phyloP scores from a whole-genome alignment of 2,797 vertebrate genomes.

The Cossypha niveicapilla region DNA sequence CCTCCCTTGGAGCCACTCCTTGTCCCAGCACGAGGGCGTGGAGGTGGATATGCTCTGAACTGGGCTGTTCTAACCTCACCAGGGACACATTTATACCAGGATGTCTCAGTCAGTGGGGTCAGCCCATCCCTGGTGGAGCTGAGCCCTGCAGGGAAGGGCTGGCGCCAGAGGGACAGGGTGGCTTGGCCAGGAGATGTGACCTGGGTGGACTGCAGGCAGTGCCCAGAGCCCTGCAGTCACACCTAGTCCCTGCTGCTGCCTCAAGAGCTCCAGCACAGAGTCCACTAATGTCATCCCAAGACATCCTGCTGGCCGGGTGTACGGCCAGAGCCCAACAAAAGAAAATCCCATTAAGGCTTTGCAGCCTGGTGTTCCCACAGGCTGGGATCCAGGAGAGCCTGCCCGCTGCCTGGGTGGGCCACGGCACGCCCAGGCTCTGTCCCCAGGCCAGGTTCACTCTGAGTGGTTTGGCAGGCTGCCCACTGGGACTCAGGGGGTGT shows the following conservation, averaged over 20 bases:
- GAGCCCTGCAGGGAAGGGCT: background rate
- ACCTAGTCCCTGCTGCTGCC: background rate
- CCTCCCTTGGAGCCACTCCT: background rate
- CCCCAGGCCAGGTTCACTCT: background rate
- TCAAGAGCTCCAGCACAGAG: background rate
- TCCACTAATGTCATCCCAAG: slow-evolving; percentile 6
- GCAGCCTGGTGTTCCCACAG: background rate
- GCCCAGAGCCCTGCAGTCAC: background rate
- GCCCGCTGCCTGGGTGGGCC: background rate
- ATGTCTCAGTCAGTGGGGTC: background rate
- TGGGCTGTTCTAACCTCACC: background rate
- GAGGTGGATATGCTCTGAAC: background rate
- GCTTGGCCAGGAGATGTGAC: background rate
- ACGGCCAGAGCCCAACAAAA: background rate
- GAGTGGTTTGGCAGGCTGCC: background rate
- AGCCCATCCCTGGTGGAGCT: background rate
- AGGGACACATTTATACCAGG: background rate
- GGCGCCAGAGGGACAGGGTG: background rate
- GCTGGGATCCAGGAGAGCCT: background rate
- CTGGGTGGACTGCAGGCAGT: background rate
- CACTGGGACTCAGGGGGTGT: background rate
- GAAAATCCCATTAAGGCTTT: background rate
- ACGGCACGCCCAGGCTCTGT: slow-evolving; percentile 4
- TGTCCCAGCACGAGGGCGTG: background rate
- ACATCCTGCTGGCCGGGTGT: slow-evolving; percentile 2